Evolutionary conservation across 2,888 invertebrate genomes (phyloP).

Genomic region (Thecocarcelia acutangulata): DNA sequence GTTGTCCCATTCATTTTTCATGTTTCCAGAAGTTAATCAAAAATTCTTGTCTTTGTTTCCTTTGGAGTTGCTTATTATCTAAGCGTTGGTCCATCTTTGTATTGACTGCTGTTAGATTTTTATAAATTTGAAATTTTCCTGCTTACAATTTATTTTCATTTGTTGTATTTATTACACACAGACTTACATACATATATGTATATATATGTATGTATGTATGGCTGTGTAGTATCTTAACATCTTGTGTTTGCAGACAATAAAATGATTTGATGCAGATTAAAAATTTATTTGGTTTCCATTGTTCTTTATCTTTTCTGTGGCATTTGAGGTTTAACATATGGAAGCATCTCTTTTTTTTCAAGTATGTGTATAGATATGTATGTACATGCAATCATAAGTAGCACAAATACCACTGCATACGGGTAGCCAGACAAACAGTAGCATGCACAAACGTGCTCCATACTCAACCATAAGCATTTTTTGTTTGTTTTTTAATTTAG

Average conservation of each 20-base stretch:
- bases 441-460: not conserved
- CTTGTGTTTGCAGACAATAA: slow-evolving; percentile 25
- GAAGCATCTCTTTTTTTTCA: slow-evolving; percentile 48
- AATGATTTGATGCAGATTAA: slow-evolving; percentile 34
- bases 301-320: slow-evolving; percentile 31
- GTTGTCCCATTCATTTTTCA: no score
- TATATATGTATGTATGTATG: not conserved
- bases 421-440: not conserved
- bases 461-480: not conserved
- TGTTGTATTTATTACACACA: not conserved
- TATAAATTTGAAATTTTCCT: slow-evolving; percentile 12
- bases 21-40: not conserved
- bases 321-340: slow-evolving; percentile 61
- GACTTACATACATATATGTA: not conserved
- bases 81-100: slow-evolving; percentile 43
- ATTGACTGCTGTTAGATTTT: not conserved
- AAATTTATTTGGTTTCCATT: slow-evolving; percentile 45
- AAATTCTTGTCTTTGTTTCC: not conserved
- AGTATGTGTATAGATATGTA: slow-evolving; percentile 9
- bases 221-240: not conserved
- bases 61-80: slow-evolving; percentile 2
- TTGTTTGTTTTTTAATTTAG: slow-evolving; percentile 22
- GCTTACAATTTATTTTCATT: not conserved
- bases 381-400: not conserved
- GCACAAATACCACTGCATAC: not conserved